A percentile compares a stretch with the other conserved stretches of the same genome.
phyloP scores from a whole-genome alignment of 2,888 invertebrate genomes.

The Ceriagrion tenellum region DNA sequence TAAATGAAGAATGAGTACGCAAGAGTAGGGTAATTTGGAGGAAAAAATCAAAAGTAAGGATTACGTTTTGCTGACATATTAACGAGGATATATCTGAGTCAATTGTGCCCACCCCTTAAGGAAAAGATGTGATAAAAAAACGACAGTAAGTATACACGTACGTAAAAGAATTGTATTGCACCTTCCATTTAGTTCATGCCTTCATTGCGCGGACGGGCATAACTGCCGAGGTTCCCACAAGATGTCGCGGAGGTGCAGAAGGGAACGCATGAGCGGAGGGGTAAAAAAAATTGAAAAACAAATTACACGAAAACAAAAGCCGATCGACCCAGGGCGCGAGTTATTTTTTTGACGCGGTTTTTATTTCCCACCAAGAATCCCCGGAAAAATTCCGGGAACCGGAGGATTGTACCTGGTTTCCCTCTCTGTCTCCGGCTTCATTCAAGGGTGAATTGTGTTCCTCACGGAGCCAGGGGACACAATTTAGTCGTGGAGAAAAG shows the following conservation, averaged over 20 bases:
- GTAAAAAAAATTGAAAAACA: no score
- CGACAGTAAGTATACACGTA: no score
- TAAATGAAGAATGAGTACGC: no score
- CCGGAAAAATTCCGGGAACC: background rate
- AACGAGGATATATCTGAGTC: no score
- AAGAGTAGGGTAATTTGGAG: no score
- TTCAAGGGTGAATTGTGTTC: background rate
- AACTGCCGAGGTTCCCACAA: background rate
- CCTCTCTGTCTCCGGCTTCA: background rate
- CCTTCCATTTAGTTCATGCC: no score
- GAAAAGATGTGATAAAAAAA: no score
- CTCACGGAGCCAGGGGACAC: background rate
- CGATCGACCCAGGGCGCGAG: background rate
- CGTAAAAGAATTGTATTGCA: no score
- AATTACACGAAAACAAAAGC: background rate
- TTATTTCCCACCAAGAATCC: background rate
- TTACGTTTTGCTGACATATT: no score
- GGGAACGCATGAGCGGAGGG: background rate
- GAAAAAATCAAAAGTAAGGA: no score
- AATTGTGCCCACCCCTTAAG: no score
- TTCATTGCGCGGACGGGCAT: background rate
- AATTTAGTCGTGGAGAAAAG: slow-evolving; percentile 16
- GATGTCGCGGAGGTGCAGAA: background rate
- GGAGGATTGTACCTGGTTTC: background rate
- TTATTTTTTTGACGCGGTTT: background rate